Evolutionary conservation across 30 jellyfish, hydroid and myxozoan species (phyloP), one percentile per base, ranked within the genome.

Genomic region (Rhopilema esculentum): DNA sequence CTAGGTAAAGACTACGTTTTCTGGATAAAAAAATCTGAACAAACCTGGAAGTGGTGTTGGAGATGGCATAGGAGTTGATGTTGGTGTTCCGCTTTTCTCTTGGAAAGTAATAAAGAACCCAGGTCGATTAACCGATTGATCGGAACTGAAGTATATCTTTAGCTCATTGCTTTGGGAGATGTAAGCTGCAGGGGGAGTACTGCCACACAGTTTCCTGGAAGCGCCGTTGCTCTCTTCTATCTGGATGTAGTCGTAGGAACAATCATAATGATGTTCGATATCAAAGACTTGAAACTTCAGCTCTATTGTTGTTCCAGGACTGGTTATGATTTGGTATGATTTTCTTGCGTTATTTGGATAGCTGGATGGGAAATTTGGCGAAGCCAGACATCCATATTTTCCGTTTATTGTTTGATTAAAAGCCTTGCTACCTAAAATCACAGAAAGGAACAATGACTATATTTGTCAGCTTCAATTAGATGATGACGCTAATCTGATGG

Each of bases 321-420:
- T 26, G 1, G 61, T 72, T 8, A 26, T 8, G 49, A 77, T 77
- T 15, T 25, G 51, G 61, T 77, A 51, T 2, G 64, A 12, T 8
- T 23, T 23, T 0, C 20, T 4, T 20, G 23, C 75, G 9, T 21
- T 12, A 26, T 52, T 22, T 12, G 87, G 87, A n/a, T 77, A 77
- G 28, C 51, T 50, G 53, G 16, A 24, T 16, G 87, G 87, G 30
- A 18, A 77, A 26, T 63, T 63, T 52, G 87, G 87, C 31, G 87
- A 77, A 22, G 87, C 75, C n/a, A 49, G 51, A 26, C 87, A 77
- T 50, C 87, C 87, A 51, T 49, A 49, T 4, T 23, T 77, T 17
- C 75, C 75, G 4, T 49, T 75, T 19, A 75, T n/a, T 20, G 25
- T 16, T 61, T 21, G 75, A 16, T 27, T 26, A 18, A 26, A 6